A percentile compares a stretch with the other conserved stretches of the same genome.
These are phyloP conservation scores for Myrmecobius fasciatus DNA, from an alignment of 2,113 vertebrate species.

Conservation along the genomic window DNA sequence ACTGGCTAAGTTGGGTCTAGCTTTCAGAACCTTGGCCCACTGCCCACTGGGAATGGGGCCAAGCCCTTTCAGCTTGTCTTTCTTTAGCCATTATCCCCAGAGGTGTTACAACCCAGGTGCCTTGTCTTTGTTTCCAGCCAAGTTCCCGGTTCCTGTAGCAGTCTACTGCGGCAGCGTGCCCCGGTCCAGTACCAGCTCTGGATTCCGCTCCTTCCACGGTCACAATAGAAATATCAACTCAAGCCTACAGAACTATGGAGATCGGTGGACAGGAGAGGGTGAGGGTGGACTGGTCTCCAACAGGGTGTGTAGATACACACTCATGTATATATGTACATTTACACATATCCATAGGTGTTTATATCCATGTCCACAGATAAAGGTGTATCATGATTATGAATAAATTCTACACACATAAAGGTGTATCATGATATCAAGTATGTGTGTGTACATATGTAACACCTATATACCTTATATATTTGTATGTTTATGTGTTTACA, in stretches of 20 bases:
- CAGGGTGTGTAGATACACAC: no score
- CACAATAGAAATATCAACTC: constrained; percentile 12
- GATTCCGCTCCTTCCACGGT: neutral
- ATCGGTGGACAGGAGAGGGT: constrained; percentile 62
- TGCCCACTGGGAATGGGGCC: neutral
- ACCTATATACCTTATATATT: neutral
- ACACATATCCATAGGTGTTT: neutral
- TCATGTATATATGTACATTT: neutral
- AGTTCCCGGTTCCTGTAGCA: constrained; percentile 35
- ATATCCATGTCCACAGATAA: neutral
- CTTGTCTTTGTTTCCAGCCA: constrained; percentile 61
- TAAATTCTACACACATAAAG: no score
- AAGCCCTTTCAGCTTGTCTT: neutral
- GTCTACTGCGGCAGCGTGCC: constrained; percentile 68
- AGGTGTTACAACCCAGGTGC: neutral
- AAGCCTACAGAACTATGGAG: constrained; percentile 45
- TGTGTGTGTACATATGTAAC: neutral
- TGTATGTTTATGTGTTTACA: neutral
- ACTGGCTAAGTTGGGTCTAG: neutral
- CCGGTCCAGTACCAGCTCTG: constrained; percentile 15
- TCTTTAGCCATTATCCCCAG: neutral
- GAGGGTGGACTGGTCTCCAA: neutral
- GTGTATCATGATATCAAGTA: neutral
- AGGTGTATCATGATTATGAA: no score
- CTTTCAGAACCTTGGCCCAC: neutral